Percentiles rank a stretch among this genome's conserved stretches.
Evolutionary conservation across 2,113 vertebrate species (phyloP).

Genomic region (Podocnemis expansa): DNA sequence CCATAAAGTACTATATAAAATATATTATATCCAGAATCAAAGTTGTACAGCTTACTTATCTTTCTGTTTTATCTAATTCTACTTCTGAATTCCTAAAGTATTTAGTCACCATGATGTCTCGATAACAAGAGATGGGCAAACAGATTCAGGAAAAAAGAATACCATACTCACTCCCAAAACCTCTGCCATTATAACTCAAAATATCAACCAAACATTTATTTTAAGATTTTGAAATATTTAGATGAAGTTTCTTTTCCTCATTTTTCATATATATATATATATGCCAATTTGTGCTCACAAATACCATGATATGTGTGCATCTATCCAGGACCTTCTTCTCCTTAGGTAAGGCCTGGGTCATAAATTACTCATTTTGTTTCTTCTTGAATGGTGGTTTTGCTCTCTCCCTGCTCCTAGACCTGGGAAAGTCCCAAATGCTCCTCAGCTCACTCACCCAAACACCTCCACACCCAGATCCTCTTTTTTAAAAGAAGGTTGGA

Average conservation of each 20-base stretch:
- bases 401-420: not conserved
- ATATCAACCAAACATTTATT: not conserved
- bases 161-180: not conserved
- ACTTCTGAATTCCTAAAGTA: not conserved
- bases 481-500: not conserved
- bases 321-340: not conserved
- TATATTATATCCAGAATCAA: not conserved
- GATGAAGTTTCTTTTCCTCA: not conserved
- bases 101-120: not conserved
- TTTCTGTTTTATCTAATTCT: not conserved
- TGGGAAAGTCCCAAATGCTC: not conserved
- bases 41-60: accelerated
- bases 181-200: not conserved
- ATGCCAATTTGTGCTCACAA: too few relatives aligned
- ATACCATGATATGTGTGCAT: not conserved
- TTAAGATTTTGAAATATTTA: not conserved
- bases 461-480: not conserved
- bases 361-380: not conserved
- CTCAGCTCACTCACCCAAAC: not conserved
- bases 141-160: not conserved
- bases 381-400: not conserved
- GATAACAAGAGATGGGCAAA: not conserved
- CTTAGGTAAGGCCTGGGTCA: not conserved
- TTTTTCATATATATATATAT: not conserved
- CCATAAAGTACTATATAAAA: not conserved